Base-by-base conservation (phyloP, 2,888 invertebrate genomes). In the Melanargia galathea region DNA sequence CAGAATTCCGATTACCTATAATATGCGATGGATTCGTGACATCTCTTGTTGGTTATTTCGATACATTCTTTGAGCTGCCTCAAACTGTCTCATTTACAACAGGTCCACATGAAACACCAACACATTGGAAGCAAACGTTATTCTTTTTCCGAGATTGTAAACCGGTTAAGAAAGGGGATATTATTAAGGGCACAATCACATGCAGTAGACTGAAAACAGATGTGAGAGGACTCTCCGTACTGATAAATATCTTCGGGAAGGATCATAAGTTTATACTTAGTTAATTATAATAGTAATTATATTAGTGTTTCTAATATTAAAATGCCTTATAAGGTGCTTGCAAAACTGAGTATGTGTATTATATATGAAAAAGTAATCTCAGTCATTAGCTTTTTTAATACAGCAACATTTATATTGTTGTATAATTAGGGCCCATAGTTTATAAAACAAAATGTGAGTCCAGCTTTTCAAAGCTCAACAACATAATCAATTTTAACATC, bases 91-190 rank as follows among this genome's bases (percentile, higher is more conserved):
- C 91, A 3, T 94, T 98, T 74, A 95, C 95, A 57, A 98, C 98
- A 0, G 95, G 96, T 1, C 98, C 98, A 2, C 87, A 92, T 43
- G 87, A 92, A 0, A 92, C 93, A 0, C 91, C 94, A 22, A 98
- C 98, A 0, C 98, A 98, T 90, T 98, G 98, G 98, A 97, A 98
- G 79, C 98, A 98, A 83, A 97, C 97, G 0, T 93, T 97, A 1
- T 97, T 98, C 82, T 96, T 96, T 76, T 91, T 98, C 13, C 95
- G 94, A 67, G 93, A 95, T 70, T 94, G 95, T 35, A 92, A 95
- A 52, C 82, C 92, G 54, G 94, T 97, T 0, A 94, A 94, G 69
- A 86, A 93, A 84, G 97, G 96, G 83, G 92, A 93, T 66, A 58
- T 89, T 4, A 79, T 93, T 35, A 78, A 87, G 58, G 97, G 97